phyloP scores from a whole-genome alignment of 1,140 invertebrate species.

The Andricus grossulariae region DNA sequence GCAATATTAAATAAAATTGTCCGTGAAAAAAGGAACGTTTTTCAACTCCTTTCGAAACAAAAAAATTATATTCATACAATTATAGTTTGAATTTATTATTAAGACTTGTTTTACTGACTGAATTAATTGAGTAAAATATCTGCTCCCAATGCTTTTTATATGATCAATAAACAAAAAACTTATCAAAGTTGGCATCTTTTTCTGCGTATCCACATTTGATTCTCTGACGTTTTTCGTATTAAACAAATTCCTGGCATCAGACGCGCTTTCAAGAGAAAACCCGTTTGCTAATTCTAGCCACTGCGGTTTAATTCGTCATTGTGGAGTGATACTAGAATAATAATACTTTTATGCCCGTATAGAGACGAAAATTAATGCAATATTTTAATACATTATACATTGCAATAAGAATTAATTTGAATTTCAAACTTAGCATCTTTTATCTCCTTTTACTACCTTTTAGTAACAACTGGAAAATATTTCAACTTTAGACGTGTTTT shows the following conservation, averaged over 20 bases:
- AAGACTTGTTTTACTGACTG: no score
- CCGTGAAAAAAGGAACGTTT: no score
- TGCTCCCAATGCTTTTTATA: neutral
- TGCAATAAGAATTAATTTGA: neutral
- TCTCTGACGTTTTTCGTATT: neutral
- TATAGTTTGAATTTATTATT: no score
- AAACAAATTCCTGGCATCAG: conserved; percentile 26
- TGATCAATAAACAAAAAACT: neutral
- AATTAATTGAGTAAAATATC: no score
- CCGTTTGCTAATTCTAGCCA: conserved; percentile 43
- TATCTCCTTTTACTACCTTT: no score
- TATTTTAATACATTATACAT: neutral
- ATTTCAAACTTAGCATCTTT: no score
- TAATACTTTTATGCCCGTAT: neutral
- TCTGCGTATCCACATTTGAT: neutral
- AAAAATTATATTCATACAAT: no score
- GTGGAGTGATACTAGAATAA: neutral
- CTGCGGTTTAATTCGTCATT: conserved; percentile 7
- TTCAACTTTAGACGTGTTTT: no score
- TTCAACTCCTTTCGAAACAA: no score
- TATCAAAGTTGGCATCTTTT: neutral
- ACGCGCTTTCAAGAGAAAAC: conserved; percentile 30
- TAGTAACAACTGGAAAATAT: no score
- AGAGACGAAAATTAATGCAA: neutral
- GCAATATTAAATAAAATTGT: no score